These are phyloP conservation scores for Sanderia malayensis DNA, from an alignment of 30 jellyfish, hydroid and myxozoan species.

Conservation along the genomic window DNA sequence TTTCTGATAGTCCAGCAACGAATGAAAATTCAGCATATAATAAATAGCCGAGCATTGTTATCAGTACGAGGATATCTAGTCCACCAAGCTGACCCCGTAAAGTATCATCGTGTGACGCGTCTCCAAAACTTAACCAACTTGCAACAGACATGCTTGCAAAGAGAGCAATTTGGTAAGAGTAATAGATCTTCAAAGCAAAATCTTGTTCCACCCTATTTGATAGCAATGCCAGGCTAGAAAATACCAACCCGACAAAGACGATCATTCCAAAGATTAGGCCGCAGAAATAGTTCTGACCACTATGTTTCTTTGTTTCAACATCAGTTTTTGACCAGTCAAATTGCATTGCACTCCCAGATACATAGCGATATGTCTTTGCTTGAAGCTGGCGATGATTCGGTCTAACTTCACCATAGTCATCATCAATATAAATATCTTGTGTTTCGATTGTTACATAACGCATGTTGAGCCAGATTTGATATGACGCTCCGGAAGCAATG, in stretches of 20 bases:
- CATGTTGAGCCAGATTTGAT: slow-evolving; percentile 56
- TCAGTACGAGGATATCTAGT: slow-evolving; percentile 49
- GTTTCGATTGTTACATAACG: slow-evolving; percentile 38
- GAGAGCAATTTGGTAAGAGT: slow-evolving; percentile 34
- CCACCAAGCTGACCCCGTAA: slow-evolving; percentile 24
- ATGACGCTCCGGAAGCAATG: slow-evolving; percentile 56
- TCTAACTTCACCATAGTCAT: slow-evolving; percentile 53
- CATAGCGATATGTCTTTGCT: slow-evolving; percentile 31
- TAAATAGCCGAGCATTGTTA: slow-evolving; percentile 55
- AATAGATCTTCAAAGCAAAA: slow-evolving; percentile 32
- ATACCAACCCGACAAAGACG: slow-evolving; percentile 50
- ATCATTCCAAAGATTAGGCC: slow-evolving; percentile 51
- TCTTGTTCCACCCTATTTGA: slow-evolving; percentile 31
- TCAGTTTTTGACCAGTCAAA: slow-evolving; percentile 26
- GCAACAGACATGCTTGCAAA: slow-evolving; percentile 39
- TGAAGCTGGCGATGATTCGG: neutral
- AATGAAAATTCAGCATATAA: slow-evolving; percentile 54
- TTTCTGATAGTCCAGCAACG: slow-evolving; percentile 44
- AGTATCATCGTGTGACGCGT: slow-evolving; percentile 29
- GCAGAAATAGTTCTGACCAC: slow-evolving; percentile 23
- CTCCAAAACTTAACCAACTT: slow-evolving; percentile 16
- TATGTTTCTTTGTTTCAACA: slow-evolving; percentile 33
- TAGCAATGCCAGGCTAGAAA: slow-evolving; percentile 26
- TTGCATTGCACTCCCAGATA: slow-evolving; percentile 30
- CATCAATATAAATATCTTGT: slow-evolving; percentile 66